Base-by-base conservation (phyloP, 2,113 vertebrate species). In the Illadopsis cleaveri region DNA sequence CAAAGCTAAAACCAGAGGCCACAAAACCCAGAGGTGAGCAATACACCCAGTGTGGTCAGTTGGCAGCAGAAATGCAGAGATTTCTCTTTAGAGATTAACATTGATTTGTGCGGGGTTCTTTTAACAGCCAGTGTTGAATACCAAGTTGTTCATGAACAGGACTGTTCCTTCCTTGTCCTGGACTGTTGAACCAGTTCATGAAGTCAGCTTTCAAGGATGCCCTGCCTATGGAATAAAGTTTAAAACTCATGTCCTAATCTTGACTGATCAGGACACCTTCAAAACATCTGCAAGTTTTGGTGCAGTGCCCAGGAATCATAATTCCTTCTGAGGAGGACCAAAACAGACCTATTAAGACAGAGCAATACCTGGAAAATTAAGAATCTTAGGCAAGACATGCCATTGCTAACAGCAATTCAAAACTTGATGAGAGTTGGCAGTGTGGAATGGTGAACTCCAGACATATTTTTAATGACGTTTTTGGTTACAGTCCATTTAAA, bases 241-340 rank as follows among this genome's bases (percentile, higher is more conserved):
- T 93, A 70, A 96, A 95, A 91, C 45, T 54, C 79, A 44, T 57
- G 81, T 88, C 91, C 91, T 97, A 93, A 96, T 95, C 93, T 96
- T 24, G 3, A 37, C 91, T 89, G 89, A 97, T 97, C 73, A 6
- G 93, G 68, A 93, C 85, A 92, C 92, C 93, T 97, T 94, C 93
- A 95, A 96, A 97, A 98, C 92, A 97, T 96, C 95, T 98, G 94
- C 82, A 86, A 68, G 69, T 90, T 82, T 93, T 97, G 95, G 96
- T 94, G 85, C 71, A 38, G 15, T 92, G 96, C 94, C 96, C 83
- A 95, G 84, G 68, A 96, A 94, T 60, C 70, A 68, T 92, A 95
- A 93, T 86, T 62, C 89, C 61, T 95, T 94, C 51, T 95, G 68
- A 84, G 82, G 75, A 91, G 73, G 57, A 94, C 70, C 92, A 96